Percentiles rank a stretch among this genome's conserved stretches.
These are phyloP conservation scores for Acestrorhynchus altus DNA, from an alignment of 2,797 vertebrate species.

Conservation along the genomic window DNA sequence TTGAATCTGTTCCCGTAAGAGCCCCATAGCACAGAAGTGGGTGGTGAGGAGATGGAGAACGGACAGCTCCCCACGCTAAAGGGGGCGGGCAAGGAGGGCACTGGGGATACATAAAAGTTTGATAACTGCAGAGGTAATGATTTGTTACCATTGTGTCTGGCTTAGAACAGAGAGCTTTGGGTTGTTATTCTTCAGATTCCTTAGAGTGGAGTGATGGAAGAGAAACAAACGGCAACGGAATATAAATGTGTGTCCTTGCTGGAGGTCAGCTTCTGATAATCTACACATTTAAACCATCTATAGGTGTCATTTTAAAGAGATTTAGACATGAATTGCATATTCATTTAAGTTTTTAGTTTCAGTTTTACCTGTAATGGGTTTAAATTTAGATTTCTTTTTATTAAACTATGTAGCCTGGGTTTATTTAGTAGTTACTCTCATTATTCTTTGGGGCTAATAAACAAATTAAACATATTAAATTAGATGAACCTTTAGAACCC, in stretches of 20 bases:
- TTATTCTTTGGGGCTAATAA: neutral
- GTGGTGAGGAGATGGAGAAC: conserved; percentile 28
- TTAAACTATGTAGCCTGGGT: neutral
- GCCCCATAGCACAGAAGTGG: conserved; percentile 40
- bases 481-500: too few relatives aligned
- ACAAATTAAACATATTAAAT: too few relatives aligned
- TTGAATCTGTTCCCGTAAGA: conserved; percentile 52
- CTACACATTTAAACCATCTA: neutral
- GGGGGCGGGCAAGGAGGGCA: neutral
- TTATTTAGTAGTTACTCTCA: neutral
- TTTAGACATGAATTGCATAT: neutral
- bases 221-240: neutral
- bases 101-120: conserved; percentile 30
- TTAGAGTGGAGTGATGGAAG: conserved; percentile 12
- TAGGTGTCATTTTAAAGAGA: neutral
- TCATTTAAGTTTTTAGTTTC: neutral
- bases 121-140: conserved; percentile 44
- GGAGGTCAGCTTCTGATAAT: conserved; percentile 18
- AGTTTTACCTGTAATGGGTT: neutral
- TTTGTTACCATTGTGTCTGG: conserved; percentile 38
- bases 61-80: conserved; percentile 12
- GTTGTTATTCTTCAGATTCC: conserved; percentile 26
- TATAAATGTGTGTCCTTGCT: conserved; percentile 19
- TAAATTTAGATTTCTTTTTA: neutral
- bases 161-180: conserved; percentile 14